Evolutionary conservation across 37 sponge, comb jelly and placozoan species (phyloP).

Genomic region (Lycopodina hypogea): DNA sequence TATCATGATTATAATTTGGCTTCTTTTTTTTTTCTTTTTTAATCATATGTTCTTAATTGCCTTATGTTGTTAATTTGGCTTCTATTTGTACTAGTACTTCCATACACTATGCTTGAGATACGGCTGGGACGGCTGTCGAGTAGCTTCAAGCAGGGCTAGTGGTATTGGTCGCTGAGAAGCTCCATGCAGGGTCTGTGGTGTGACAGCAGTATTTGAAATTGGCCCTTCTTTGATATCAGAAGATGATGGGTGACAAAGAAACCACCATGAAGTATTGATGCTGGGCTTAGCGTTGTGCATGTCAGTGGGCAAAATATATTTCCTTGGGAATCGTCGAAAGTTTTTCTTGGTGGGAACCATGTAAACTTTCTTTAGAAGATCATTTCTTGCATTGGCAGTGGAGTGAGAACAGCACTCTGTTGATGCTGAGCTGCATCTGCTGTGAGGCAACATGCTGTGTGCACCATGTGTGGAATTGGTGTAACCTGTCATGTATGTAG

Average conservation of each 20-base stretch:
- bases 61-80: background rate
- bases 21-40: background rate
- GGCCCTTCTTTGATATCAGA: too few species aligned
- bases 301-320: constrained; percentile 15
- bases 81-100: constrained; percentile 61
- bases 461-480: background rate
- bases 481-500: background rate
- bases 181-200: too few species aligned
- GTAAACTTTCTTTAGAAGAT: constrained; percentile 27
- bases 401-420: background rate
- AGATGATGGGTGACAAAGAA: background rate
- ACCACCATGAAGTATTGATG: constrained; percentile 3
- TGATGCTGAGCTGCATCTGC: background rate
- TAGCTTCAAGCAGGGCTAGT: constrained; percentile 48
- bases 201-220: too few species aligned
- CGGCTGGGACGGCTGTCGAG: constrained; percentile 54
- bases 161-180: constrained; percentile 42
- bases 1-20: background rate
- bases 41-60: background rate
- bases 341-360: constrained; percentile 21
- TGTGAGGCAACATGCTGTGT: background rate
- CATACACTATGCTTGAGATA: constrained; percentile 40
- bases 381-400: constrained; percentile 2
- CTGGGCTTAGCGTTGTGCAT: background rate
- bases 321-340: constrained; percentile 48